A percentile compares a stretch with the other conserved stretches of the same genome.
Conservation (phyloP, 2,113 vertebrate genomes). For the Aptenodytes patagonicus region DNA sequence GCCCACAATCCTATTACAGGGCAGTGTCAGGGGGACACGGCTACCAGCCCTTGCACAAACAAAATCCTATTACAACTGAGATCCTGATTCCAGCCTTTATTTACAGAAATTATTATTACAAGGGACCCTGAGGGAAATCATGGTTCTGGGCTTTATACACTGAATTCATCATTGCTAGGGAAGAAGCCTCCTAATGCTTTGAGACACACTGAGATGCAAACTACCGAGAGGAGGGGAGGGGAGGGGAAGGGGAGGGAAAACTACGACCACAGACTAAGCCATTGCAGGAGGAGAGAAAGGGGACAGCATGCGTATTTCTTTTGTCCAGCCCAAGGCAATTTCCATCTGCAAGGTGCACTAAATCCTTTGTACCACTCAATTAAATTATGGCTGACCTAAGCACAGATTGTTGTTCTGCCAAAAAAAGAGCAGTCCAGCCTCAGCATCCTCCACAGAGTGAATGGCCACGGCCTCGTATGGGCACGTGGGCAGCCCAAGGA, state of each 20-base stretch:
- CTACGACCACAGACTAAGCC: background rate
- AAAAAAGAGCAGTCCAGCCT: background rate
- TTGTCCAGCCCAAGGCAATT: conserved; percentile 14
- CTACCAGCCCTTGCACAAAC: conserved; percentile 33
- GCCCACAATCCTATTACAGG: background rate
- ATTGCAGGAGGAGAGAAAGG: background rate
- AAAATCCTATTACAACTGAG: conserved; percentile 47
- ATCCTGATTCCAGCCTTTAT: conserved; percentile 55
- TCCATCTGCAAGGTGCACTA: conserved; percentile 5
- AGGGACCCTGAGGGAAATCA: conserved; percentile 62
- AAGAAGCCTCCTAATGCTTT: background rate
- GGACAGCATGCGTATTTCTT: background rate
- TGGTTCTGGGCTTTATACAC: background rate
- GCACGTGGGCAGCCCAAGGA: background rate
- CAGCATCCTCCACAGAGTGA: background rate
- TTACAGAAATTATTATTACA: conserved; percentile 67
- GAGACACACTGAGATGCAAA: conserved; percentile 3
- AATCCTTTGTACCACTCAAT: background rate
- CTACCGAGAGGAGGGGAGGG: background rate
- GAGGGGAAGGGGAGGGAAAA: background rate
- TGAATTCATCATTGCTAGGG: conserved; percentile 22
- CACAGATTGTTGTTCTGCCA: background rate
- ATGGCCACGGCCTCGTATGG: fast-evolving
- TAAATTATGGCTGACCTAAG: conserved; percentile 36
- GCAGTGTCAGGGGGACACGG: background rate